Conservation (phyloP, 2,113 vertebrate genomes). For the Cyanoramphus novaezelandiae region DNA sequence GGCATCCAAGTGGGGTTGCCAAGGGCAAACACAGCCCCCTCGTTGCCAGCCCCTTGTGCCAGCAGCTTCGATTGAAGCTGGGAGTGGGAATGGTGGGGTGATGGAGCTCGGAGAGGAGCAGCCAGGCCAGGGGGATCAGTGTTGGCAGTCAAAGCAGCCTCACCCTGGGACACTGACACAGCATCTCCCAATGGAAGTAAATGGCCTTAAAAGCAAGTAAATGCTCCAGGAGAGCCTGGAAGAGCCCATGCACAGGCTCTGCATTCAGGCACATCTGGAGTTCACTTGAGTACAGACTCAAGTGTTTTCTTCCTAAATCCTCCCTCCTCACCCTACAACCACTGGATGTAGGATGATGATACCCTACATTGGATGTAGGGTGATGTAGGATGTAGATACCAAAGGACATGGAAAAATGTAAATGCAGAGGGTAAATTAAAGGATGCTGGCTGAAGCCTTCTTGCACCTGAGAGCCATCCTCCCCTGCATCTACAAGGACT, state of each 20-base stretch:
- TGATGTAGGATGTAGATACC: background rate
- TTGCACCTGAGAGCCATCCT: too few species aligned
- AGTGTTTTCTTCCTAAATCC: background rate
- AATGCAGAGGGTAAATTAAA: background rate
- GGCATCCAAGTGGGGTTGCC: rapidly evolving
- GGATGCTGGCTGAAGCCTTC: background rate
- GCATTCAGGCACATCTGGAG: background rate
- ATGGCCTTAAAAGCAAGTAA: background rate
- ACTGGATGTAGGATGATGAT: too few species aligned
- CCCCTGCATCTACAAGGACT: background rate
- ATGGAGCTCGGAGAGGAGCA: background rate
- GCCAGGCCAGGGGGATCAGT: background rate
- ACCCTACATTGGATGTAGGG: too few species aligned
- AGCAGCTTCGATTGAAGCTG: background rate
- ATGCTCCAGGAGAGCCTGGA: background rate
- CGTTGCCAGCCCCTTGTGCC: background rate
- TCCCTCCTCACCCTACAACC: background rate
- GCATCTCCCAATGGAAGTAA: background rate
- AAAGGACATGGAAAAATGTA: background rate
- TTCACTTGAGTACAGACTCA: background rate
- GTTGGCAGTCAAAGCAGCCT: background rate
- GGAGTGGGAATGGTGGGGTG: rapidly evolving
- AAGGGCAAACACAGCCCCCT: background rate
- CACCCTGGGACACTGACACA: rapidly evolving
- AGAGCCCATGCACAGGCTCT: background rate